Evolutionary conservation across 2,797 vertebrate species (phyloP).

Genomic region (Mormyrus hasselquistii): DNA sequence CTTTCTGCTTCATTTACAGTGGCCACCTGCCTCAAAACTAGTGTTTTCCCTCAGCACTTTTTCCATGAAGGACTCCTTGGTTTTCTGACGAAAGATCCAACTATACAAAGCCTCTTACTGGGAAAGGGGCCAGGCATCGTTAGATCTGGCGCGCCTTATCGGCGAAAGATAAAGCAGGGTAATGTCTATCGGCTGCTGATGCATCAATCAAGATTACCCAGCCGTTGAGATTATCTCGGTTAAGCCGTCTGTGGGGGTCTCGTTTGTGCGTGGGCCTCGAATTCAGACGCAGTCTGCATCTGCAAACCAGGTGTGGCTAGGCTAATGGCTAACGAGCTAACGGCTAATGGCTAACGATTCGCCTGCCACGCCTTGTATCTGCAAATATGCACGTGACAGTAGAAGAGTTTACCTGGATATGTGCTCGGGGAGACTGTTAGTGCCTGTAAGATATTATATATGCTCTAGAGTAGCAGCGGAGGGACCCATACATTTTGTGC

Average conservation of each 20-base stretch:
- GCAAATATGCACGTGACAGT: background rate
- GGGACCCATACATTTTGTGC: background rate
- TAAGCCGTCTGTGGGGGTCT: background rate
- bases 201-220: conserved; percentile 14
- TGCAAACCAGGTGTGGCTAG: background rate
- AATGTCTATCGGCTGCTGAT: background rate
- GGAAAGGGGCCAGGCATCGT: background rate
- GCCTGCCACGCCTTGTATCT: background rate
- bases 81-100: background rate
- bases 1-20: background rate
- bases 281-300: background rate
- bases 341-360: background rate
- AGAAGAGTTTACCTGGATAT: background rate
- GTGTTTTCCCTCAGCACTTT: background rate
- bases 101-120: conserved; percentile 6
- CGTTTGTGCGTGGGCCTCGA: background rate
- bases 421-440: background rate
- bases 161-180: background rate
- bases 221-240: background rate
- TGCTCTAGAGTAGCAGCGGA: background rate
- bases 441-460: background rate
- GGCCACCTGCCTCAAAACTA: background rate
- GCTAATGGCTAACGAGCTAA: background rate
- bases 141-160: background rate
- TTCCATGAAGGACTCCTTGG: background rate